Evolutionary conservation across 2,888 invertebrate species (phyloP), one percentile per base, ranked within the genome.

Genomic region (Bibio marci): DNA sequence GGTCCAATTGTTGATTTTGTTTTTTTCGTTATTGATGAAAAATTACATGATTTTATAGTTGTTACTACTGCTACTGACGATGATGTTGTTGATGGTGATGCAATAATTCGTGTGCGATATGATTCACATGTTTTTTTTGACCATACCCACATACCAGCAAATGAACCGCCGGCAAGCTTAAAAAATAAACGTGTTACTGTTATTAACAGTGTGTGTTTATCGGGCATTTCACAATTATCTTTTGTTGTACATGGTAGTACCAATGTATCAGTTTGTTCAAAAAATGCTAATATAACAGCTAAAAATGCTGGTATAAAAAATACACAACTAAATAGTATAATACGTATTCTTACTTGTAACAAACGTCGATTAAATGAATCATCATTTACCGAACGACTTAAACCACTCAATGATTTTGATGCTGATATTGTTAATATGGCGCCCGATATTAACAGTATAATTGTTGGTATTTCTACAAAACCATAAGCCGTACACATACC

Each of bases 401-500:
- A 44, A 1, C 49, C 46, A 41, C 51, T 54, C 37, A 61, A 45
- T 3, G 61, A 61, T 5, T 54, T 49, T 2, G 59, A 56, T 35
- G 61, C 58, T n/a, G 58, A 51, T 33, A 58, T 41, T n/a, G 58
- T 59, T 14, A 61, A 59, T 41, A 58, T 53, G 1, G 58, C 47
- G 0, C 61, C 61, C 3, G 55, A 43, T 2, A 55, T 44, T 2
- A 61, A 48, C 4, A 61, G 45, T 2, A 53, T 49, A 30, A 58
- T 22, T 1, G 59, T 51, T 1, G 61, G 61, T 30, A 60, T 47
- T 49, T 61, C 60, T 2, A 58, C 58, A 39, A 61, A 61, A 2
- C 59, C 60, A 1, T 57, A 56, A 0, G 61, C 75, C n/a, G 76
- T 79, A 52, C 90, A 91, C 40, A 86, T 70, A 2, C 87, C 87